Evolutionary conservation across 1,140 invertebrate genomes (phyloP).

Genomic region (Onthophagus taurus): DNA sequence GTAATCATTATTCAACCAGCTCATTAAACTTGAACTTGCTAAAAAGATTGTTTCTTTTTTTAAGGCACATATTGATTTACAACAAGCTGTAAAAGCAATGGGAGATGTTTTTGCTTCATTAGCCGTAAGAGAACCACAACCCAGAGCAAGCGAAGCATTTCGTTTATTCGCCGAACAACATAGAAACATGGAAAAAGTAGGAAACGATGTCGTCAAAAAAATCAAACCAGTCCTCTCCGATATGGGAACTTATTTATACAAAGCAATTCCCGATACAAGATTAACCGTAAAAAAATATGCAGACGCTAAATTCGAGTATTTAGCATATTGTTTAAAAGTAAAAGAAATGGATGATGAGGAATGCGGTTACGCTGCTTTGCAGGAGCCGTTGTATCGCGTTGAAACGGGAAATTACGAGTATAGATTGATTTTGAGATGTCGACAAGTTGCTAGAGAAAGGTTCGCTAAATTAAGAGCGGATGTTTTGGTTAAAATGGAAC

Average conservation of each 20-base stretch:
- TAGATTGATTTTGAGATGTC: conserved; percentile 82
- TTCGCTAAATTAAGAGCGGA: conserved; percentile 91
- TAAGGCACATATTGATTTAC: conserved; percentile 50
- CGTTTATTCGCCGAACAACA: conserved; percentile 92
- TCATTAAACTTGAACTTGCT: not conserved
- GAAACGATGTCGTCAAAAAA: conserved; percentile 81
- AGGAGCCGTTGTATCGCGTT: conserved; percentile 93
- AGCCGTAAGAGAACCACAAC: conserved; percentile 91
- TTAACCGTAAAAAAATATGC: conserved; percentile 96
- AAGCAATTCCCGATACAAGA: conserved; percentile 96
- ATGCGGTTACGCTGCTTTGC: conserved; percentile 84
- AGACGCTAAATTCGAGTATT: conserved; percentile 96
- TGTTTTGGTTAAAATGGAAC: conserved; percentile 92
- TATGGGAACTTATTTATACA: conserved; percentile 91
- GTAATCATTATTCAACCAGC: too few relatives aligned
- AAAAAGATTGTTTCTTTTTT: conserved; percentile 15
- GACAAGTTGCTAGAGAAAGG: conserved; percentile 81
- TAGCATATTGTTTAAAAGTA: conserved; percentile 96
- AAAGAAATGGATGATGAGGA: conserved; percentile 99
- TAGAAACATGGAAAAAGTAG: conserved; percentile 83
- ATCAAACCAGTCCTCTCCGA: conserved; percentile 88
- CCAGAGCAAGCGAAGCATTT: conserved; percentile 90
- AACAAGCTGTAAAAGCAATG: conserved; percentile 67
- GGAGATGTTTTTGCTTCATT: conserved; percentile 91
- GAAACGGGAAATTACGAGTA: conserved; percentile 99